Evolutionary conservation across 2,888 invertebrate genomes (phyloP).

Genomic region (Molanna angustata): DNA sequence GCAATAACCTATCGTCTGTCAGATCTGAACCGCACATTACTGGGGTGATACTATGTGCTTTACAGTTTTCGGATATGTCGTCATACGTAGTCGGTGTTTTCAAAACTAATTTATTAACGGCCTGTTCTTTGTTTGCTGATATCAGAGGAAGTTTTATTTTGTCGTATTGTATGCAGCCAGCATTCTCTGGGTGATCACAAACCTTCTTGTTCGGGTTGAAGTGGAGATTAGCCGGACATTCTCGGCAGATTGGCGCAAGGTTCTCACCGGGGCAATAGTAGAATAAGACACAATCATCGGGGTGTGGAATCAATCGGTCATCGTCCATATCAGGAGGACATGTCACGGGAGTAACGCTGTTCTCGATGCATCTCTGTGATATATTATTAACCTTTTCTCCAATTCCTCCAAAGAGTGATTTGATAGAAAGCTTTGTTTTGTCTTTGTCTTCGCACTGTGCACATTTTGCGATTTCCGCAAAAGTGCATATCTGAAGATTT

Average conservation of each 20-base stretch:
- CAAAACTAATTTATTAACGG: too few relatives aligned
- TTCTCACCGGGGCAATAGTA: conserved; percentile 37
- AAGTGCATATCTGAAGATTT: too few relatives aligned
- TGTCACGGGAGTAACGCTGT: conserved; percentile 36
- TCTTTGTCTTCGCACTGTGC: too few relatives aligned
- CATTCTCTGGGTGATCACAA: conserved; percentile 36
- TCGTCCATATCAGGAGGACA: conserved; percentile 31
- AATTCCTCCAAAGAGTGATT: too few relatives aligned
- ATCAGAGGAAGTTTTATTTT: too few relatives aligned
- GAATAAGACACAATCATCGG: conserved; percentile 39
- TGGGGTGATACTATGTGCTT: conserved; percentile 33
- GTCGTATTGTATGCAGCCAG: too few relatives aligned
- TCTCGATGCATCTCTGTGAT: conserved; percentile 34
- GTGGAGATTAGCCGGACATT: conserved; percentile 37
- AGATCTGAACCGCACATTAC: conserved; percentile 34
- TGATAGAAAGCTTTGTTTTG: too few relatives aligned
- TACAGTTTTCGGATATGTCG: conserved; percentile 34
- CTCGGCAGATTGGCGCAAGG: conserved; percentile 36
- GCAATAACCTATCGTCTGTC: conserved; percentile 34
- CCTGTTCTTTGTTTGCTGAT: too few relatives aligned
- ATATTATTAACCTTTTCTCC: too few relatives aligned
- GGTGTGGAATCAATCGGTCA: conserved; percentile 37
- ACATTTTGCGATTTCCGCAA: too few relatives aligned
- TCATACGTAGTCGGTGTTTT: too few relatives aligned
- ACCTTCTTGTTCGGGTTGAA: conserved; percentile 37